Base-by-base conservation (phyloP, 1,140 invertebrate species). In the Carcinoscorpius rotundicauda region DNA sequence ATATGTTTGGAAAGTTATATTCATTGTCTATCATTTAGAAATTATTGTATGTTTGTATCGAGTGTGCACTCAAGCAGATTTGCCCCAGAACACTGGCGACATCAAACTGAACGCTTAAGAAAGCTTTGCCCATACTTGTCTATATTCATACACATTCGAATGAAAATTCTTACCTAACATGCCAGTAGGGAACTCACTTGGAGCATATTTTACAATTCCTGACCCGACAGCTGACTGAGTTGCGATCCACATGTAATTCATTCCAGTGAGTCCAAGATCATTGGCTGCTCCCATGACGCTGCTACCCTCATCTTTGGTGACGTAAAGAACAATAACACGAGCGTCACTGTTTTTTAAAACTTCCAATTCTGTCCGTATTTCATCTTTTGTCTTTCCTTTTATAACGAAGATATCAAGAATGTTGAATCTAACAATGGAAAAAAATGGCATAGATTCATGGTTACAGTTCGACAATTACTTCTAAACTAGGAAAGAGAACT, bases 201-300 rank as follows among this genome's bases (percentile, higher is more conserved):
- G 84, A n/a, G 87, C 85, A 70, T 87, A 68, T 53, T 73, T 72
- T n/a, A 70, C 70, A 8, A 69, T 66, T 57, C 58, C 74, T 72
- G 87, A 72, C 83, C 76, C 91, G 55, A 97, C 89, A 60, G 94
- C 91, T 72, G 89, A 91, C 76, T 96, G 91, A n/a, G 91, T 95
- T 0, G 95, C 91, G 59, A 98, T 91, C 94, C 94, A 97, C 5
- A 97, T 90, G 75, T 95, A 97, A 75, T 96, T 94, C 75, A 93
- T 88, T 4, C 91, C 91, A 1, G 92, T 95, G 59, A 97, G 84
- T 69, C 91, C 89, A 68, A 92, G 82, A 70, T 90, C 84, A 64
- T 83, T 81, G 4, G 93, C 93, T 6, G 83, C 84, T 3, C 83
- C 82, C 58, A 98, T 78, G 52, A 98, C 95, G 64, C 84, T 83